Evolutionary conservation across 2,888 invertebrate genomes (phyloP).

Genomic region (Drosophila antonietae): DNA sequence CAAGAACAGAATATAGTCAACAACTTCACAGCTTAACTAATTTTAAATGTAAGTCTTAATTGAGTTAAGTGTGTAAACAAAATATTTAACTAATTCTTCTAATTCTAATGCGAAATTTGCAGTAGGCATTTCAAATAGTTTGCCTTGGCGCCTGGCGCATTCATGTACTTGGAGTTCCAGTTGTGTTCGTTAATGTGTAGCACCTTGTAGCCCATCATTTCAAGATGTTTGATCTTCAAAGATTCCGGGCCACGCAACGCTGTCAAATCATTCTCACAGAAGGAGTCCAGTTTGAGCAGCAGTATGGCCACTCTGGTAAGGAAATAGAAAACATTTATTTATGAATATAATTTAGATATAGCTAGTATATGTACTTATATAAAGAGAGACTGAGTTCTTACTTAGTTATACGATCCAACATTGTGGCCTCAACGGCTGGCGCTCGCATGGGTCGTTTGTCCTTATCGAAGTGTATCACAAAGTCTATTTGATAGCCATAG

Average conservation of each 20-base stretch:
- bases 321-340: neutral
- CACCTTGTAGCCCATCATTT: constrained; percentile 88
- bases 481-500: constrained; percentile 84
- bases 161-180: constrained; percentile 87
- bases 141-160: constrained; percentile 85
- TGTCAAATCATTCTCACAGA: constrained; percentile 85
- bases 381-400: constrained; percentile 35
- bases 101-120: constrained; percentile 66
- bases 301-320: constrained; percentile 81
- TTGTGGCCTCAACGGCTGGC: constrained; percentile 74
- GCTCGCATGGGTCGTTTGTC: constrained; percentile 72
- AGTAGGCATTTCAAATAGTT: constrained; percentile 84
- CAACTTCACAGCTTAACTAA: constrained; percentile 7
- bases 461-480: constrained; percentile 83
- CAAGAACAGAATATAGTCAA: constrained; percentile 4
- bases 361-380: neutral
- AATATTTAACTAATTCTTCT: neutral
- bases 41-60: constrained; percentile 12
- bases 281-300: constrained; percentile 84
- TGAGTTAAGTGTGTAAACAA: neutral
- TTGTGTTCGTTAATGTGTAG: constrained; percentile 85
- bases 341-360: neutral
- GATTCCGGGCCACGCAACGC: constrained; percentile 86
- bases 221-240: constrained; percentile 87
- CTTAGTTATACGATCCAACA: constrained; percentile 83